phyloP scores from a whole-genome alignment of 2,797 vertebrate species.

The Rhinella marina region DNA sequence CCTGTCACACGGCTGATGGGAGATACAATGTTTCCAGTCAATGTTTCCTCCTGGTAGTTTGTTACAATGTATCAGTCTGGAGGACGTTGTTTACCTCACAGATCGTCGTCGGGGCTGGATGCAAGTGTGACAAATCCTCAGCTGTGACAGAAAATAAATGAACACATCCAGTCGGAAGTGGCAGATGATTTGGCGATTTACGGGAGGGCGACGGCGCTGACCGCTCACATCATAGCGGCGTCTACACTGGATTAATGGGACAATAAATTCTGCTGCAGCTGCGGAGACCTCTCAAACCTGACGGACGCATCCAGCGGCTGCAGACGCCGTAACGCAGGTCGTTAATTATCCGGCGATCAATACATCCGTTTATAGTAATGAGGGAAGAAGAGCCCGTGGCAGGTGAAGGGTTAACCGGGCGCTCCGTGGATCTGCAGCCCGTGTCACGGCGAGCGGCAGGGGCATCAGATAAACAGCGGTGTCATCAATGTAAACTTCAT shows the following conservation, averaged over 20 bases:
- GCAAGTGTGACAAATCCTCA: not conserved
- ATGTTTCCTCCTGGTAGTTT: no score
- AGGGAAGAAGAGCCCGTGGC: not conserved
- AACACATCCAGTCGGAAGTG: no score
- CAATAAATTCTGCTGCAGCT: not conserved
- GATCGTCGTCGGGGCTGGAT: not conserved
- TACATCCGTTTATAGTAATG: not conserved
- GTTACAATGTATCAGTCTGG: not conserved
- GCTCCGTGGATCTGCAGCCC: not conserved
- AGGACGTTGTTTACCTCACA: not conserved
- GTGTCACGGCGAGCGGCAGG: not conserved
- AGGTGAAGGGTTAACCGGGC: constrained; percentile 6
- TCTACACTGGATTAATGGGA: not conserved
- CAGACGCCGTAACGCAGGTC: not conserved
- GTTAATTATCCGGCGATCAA: not conserved
- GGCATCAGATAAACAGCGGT: constrained; percentile 48
- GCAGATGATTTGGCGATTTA: no score
- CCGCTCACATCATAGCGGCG: not conserved
- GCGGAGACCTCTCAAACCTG: not conserved
- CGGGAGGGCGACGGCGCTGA: no score
- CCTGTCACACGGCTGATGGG: not conserved
- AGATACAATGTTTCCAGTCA: not conserved
- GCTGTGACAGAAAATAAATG: not conserved
- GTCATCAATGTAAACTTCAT: constrained; percentile 57
- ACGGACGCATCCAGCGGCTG: not conserved